A percentile compares a stretch with the other conserved stretches of the same genome.
Conservation (phyloP, 2,113 vertebrate genomes). For the Nasalis larvatus region DNA sequence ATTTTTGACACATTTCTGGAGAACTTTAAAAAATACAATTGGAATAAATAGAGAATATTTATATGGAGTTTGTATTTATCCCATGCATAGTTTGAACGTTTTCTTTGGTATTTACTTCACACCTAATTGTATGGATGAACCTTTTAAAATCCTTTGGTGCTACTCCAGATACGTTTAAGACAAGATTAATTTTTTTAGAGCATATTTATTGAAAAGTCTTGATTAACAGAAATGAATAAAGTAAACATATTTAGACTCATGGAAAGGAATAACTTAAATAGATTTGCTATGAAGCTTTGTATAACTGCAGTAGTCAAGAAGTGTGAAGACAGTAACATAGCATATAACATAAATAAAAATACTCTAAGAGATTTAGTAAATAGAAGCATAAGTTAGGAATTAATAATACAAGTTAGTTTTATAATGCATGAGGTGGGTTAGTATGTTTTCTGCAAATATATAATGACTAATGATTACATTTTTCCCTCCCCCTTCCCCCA, state of each 20-base stretch:
- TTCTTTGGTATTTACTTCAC: not conserved
- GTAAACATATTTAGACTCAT: not conserved
- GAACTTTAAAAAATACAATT: not conserved
- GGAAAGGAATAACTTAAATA: not conserved
- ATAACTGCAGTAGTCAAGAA: not conserved
- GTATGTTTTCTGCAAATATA: slow-evolving; percentile 29
- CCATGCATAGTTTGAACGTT: not conserved
- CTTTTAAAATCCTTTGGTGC: not conserved
- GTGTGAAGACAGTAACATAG: not conserved
- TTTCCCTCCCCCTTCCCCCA: slow-evolving; percentile 47
- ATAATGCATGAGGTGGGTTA: not conserved
- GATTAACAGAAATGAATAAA: slow-evolving; percentile 16
- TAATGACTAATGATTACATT: slow-evolving; percentile 59
- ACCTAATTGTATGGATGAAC: not conserved
- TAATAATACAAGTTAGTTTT: slow-evolving; percentile 29
- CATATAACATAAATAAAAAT: not conserved
- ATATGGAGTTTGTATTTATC: not conserved
- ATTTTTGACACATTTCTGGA: slow-evolving; percentile 19
- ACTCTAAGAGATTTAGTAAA: slow-evolving; percentile 8
- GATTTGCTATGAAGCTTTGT: slow-evolving; percentile 5
- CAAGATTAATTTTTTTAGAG: slow-evolving; percentile 43
- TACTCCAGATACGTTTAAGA: not conserved
- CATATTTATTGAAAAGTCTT: not conserved
- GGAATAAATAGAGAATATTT: slow-evolving; percentile 25
- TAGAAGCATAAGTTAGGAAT: not conserved